Conservation (phyloP, 2,888 invertebrate genomes). For the Cryptocephalus moraei region DNA sequence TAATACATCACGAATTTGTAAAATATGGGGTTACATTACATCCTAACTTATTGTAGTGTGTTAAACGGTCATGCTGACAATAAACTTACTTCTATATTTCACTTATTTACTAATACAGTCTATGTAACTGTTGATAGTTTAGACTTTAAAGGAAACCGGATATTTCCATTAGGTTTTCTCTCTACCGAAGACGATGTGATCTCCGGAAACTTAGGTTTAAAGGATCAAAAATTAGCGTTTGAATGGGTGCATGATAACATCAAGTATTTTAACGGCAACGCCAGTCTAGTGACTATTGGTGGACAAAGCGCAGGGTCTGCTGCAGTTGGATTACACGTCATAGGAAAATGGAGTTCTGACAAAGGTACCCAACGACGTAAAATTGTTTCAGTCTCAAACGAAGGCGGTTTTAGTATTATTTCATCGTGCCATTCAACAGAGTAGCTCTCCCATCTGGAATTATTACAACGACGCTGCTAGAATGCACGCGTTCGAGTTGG, state of each 20-base stretch:
- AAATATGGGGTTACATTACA: too few species aligned
- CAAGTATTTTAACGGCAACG: constrained; percentile 4
- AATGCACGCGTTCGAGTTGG: constrained; percentile 7
- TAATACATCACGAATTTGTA: too few species aligned
- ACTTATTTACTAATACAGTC: too few species aligned
- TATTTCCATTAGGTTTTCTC: constrained; percentile 1
- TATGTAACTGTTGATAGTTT: too few species aligned
- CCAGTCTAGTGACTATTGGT: constrained; percentile 5
- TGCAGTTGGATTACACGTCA: constrained; percentile 2
- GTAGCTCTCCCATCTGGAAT: constrained; percentile 6
- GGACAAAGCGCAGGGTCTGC: constrained; percentile 6
- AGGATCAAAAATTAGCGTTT: constrained; percentile 4
- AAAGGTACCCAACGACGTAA: neutral
- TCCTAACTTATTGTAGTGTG: too few species aligned
- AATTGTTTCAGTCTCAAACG: neutral
- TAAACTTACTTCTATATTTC: too few species aligned
- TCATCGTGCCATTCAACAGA: constrained; percentile 9
- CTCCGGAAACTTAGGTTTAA: constrained; percentile 7
- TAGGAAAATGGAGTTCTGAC: constrained; percentile 3
- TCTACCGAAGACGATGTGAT: constrained; percentile 6
- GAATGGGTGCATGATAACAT: constrained; percentile 7
- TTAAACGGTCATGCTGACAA: too few species aligned
- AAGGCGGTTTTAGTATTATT: constrained; percentile 6
- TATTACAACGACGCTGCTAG: constrained; percentile 5
- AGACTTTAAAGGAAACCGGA: too few species aligned